These are phyloP conservation scores for Menidia menidia DNA, from an alignment of 2,797 vertebrate species.

Conservation along the genomic window DNA sequence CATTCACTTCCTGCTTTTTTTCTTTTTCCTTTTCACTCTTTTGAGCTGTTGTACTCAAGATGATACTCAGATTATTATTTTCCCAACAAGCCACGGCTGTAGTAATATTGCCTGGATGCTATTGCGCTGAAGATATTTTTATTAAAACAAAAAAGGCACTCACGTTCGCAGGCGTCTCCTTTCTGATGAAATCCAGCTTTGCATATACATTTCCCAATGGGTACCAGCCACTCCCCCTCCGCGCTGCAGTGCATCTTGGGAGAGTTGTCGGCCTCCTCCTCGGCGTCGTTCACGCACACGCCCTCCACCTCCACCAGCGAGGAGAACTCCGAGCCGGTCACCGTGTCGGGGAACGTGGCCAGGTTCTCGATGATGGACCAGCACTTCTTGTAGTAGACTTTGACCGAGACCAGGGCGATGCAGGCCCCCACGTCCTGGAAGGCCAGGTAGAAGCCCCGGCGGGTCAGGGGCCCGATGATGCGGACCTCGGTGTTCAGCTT, in stretches of 20 bases:
- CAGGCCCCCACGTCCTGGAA: conserved; percentile 99
- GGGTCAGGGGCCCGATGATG: conserved; percentile 95
- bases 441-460: conserved; percentile 97
- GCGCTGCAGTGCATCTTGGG: conserved; percentile 99
- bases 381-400: conserved; percentile 99
- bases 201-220: conserved; percentile 99
- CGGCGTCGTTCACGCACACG: conserved; percentile 92
- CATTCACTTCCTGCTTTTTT: conserved; percentile 1
- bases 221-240: conserved; percentile 98
- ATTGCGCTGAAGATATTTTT: background rate
- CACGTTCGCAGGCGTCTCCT: conserved; percentile 97
- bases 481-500: conserved; percentile 99
- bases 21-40: background rate
- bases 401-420: conserved; percentile 98
- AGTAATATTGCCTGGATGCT: background rate
- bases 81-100: no score
- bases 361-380: conserved; percentile 99
- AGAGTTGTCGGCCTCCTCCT: conserved; percentile 97
- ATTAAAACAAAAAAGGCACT: conserved; percentile 72
- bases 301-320: conserved; percentile 98
- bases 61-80: background rate
- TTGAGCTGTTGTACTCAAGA: conserved; percentile 12
- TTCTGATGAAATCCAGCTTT: conserved; percentile 98
- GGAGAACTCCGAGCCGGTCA: conserved; percentile 98
- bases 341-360: conserved; percentile 98